Conservation (phyloP, 2,797 vertebrate species). For the Halcyon smyrnensis region DNA sequence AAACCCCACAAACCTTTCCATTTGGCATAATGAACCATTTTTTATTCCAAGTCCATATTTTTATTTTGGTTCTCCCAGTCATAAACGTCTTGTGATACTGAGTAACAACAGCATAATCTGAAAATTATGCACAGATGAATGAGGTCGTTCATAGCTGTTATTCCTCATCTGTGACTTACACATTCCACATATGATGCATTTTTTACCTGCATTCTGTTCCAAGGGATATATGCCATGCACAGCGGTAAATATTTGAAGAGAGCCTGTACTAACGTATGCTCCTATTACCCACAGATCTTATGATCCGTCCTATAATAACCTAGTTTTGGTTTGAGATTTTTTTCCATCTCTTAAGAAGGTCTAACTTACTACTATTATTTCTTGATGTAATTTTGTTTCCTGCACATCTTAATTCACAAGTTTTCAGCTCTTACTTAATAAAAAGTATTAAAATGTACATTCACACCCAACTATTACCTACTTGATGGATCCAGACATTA, state of each 20-base stretch:
- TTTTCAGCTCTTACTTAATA: background rate
- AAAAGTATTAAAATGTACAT: background rate
- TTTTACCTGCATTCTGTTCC: constrained; percentile 42
- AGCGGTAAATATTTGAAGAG: background rate
- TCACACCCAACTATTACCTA: background rate
- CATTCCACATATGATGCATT: constrained; percentile 20
- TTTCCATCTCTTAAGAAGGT: background rate
- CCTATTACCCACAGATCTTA: background rate
- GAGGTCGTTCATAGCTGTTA: background rate
- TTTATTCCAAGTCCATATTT: constrained; percentile 48
- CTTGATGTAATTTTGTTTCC: constrained; percentile 5
- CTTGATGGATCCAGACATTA: background rate
- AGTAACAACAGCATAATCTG: constrained; percentile 60
- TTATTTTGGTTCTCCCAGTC: constrained; percentile 5
- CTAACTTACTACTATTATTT: background rate
- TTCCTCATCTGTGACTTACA: constrained; percentile 33
- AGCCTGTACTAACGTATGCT: background rate
- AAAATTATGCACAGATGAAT: constrained; percentile 49
- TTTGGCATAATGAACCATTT: background rate
- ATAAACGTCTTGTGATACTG: constrained; percentile 66
- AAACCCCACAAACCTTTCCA: background rate
- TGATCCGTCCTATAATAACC: background rate
- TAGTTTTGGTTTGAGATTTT: background rate
- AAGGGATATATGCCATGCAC: background rate
- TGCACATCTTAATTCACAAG: background rate